Evolutionary conservation across 2,113 vertebrate genomes (phyloP).

Genomic region (Ceyx melanurus): DNA sequence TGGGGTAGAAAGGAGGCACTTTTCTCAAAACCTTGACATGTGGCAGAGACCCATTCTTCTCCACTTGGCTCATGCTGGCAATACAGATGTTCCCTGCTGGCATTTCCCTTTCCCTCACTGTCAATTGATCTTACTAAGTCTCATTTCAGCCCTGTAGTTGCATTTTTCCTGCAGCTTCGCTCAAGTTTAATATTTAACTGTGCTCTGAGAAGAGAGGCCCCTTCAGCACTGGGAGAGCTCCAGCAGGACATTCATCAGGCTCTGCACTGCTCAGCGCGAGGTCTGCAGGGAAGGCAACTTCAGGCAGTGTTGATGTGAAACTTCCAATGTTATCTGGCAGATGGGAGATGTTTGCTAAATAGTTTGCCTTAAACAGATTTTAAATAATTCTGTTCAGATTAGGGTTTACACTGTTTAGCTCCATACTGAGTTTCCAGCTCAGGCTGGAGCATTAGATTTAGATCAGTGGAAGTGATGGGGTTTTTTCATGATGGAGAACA

Average conservation of each 20-base stretch:
- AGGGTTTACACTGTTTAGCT: neutral
- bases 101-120: neutral
- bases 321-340: neutral
- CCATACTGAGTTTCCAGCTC: neutral
- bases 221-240: slow-evolving; percentile 60
- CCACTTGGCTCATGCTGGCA: neutral
- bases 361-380: neutral
- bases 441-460: neutral
- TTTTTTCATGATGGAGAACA: neutral
- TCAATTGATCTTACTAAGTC: neutral
- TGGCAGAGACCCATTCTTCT: neutral
- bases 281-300: neutral
- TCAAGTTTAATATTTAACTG: fast-evolving
- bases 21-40: neutral
- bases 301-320: fast-evolving
- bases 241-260: neutral
- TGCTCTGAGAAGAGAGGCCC: neutral
- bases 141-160: neutral
- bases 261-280: fast-evolving
- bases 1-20: neutral
- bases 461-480: fast-evolving
- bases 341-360: neutral
- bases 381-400: neutral
- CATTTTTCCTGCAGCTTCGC: fast-evolving
- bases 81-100: neutral